These are phyloP conservation scores for Pagetopsis macropterus DNA, from an alignment of 2,797 vertebrate genomes.

Conservation along the genomic window DNA sequence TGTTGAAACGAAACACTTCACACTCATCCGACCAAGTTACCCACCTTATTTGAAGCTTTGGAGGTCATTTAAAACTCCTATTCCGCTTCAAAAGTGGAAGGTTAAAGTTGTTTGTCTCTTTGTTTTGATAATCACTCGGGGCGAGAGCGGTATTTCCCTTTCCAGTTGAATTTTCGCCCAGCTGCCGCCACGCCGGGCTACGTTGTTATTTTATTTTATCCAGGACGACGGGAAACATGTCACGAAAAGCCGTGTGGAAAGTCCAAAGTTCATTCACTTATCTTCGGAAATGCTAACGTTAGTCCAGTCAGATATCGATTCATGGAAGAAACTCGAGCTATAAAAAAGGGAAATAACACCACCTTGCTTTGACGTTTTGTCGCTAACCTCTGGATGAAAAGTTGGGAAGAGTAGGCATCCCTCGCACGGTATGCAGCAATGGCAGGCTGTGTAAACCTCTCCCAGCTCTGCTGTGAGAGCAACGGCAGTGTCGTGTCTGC, in stretches of 20 bases:
- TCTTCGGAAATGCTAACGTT: conserved; percentile 58
- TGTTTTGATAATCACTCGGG: conserved; percentile 57
- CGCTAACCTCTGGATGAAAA: conserved; percentile 75
- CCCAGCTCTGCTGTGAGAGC: conserved; percentile 71
- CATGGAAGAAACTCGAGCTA: conserved; percentile 48
- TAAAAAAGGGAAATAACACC: conserved; percentile 20
- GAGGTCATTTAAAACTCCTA: conserved; percentile 90
- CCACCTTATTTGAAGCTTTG: conserved; percentile 91
- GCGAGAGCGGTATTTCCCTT: conserved; percentile 62
- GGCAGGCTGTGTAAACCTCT: conserved; percentile 71
- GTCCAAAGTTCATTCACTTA: conserved; percentile 87
- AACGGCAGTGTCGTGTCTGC: conserved; percentile 81
- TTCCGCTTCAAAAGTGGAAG: conserved; percentile 63
- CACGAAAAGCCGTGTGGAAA: conserved; percentile 75
- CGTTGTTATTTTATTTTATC: conserved; percentile 81
- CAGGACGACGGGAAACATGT: conserved; percentile 81
- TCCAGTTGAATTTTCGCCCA: conserved; percentile 75
- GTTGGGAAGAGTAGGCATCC: conserved; percentile 69
- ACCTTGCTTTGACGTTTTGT: conserved; percentile 40
- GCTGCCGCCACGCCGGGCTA: conserved; percentile 86
- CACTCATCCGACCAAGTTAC: conserved; percentile 63
- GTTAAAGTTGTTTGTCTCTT: conserved; percentile 57
- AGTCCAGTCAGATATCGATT: conserved; percentile 53
- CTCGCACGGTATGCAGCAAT: conserved; percentile 68
- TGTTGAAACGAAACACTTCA: background rate